Evolutionary conservation across 2,888 invertebrate species (phyloP).

Genomic region (Ophion obscuratus): DNA sequence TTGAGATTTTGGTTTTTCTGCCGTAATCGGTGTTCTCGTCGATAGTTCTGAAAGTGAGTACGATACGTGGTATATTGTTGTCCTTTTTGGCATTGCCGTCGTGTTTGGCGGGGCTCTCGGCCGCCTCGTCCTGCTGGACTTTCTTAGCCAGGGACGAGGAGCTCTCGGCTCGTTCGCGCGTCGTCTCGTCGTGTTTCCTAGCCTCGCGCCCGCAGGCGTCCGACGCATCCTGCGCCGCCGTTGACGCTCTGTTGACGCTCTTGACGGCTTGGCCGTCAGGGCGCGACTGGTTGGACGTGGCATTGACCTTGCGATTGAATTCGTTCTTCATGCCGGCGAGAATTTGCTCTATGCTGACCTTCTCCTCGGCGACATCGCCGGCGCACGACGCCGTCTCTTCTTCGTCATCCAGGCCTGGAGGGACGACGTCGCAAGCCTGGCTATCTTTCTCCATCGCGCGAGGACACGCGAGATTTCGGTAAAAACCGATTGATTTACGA

Average conservation of each 20-base stretch:
- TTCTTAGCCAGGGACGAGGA: conserved; percentile 45
- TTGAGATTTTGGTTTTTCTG: conserved; percentile 82
- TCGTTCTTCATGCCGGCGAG: conserved; percentile 83
- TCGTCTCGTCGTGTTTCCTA: conserved; percentile 23
- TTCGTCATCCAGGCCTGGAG: conserved; percentile 74
- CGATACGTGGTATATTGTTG: conserved; percentile 86
- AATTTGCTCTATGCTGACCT: conserved; percentile 81
- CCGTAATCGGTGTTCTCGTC: conserved; percentile 83
- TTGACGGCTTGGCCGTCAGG: background rate
- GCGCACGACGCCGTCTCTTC: conserved; percentile 72
- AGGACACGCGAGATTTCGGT: background rate
- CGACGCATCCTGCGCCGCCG: background rate
- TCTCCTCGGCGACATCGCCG: conserved; percentile 71
- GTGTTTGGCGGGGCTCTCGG: conserved; percentile 67
- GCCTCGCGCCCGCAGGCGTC: background rate
- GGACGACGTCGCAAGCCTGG: conserved; percentile 72
- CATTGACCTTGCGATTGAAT: conserved; percentile 78
- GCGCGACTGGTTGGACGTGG: conserved; percentile 65
- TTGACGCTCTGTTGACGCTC: conserved; percentile 1
- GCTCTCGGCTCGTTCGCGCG: background rate
- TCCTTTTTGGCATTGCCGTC: conserved; percentile 75
- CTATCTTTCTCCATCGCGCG: conserved; percentile 36
- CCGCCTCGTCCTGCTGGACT: conserved; percentile 60
- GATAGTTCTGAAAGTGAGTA: conserved; percentile 87
- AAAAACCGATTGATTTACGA: background rate